Evolutionary conservation across 2,888 invertebrate genomes (phyloP), one percentile per base, ranked within the genome.

Genomic region (Tiliacea citrago): DNA sequence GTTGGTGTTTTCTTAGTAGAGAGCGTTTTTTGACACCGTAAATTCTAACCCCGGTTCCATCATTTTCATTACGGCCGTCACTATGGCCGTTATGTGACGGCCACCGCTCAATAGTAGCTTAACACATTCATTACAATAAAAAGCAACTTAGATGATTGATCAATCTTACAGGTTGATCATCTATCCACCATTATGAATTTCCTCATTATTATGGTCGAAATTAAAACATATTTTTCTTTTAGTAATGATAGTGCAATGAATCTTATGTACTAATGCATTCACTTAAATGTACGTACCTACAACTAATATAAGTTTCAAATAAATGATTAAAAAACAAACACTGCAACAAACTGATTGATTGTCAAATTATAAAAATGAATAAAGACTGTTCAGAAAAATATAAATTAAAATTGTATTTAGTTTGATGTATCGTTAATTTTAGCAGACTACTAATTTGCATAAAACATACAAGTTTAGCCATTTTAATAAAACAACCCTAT

Each of bases 261-360:
- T 35, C 53, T 35, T 69, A 82, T 21, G 57, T 53, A 60, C 55
- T 16, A 83, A 55, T 73, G 29, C 49, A 51, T 77, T 49, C 39
- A 42, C 68, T 67, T 73, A 66, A 24, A 13, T 42, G 18, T 73
- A 60, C 18, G 12, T 78, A 68, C 24, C 62, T 72, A 68, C 16
- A 39, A 53, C 49, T 72, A 72, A 42, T 7, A 45, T 13, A 66
- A n/a, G 39, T 65, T 68, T 61, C n/a, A 81, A 57, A 78, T 81
- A 75, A 78, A 78, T 57, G 12, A 51, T 24, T 42, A 18, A 47
- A 65, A 68, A 73, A 66, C 35, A 55, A 55, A 81, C 66, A 74
- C 81, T 57, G 47, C 51, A 63, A 60, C 39, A 63, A 39, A 63
- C n/a, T n/a, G 13, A n/a, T 47, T 47, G 21, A 49, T 63, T 55